Base-by-base conservation (phyloP, 2,113 vertebrate genomes). In the Recurvirostra avosetta region DNA sequence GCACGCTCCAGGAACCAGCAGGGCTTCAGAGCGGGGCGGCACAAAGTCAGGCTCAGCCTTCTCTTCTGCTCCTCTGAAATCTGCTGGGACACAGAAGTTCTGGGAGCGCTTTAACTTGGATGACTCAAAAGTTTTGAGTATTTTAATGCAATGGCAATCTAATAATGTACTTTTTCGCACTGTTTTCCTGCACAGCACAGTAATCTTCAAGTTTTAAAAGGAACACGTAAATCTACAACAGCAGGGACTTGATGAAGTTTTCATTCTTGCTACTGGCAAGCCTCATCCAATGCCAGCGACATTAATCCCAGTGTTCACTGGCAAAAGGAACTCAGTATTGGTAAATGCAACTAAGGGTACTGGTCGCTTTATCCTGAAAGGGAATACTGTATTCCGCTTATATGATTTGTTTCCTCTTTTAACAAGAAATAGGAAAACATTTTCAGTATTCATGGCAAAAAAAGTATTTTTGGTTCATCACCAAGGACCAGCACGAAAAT, bases 121-220 rank as follows among this genome's bases (percentile, higher is more conserved):
- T 38, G 34, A 47, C 41, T 81, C 61, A 15, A 50, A 32, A 12
- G 63, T 56, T 61, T 26, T 12, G 32, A 63, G 27, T 9, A 36
- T n/a, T 79, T 49, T 71, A 84, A 79, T 0, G 0, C 56, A 59
- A 30, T 0, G 0, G 40, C 62, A 56, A 40, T 15, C 34, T 26
- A n/a, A 53, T 34, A 63, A 83, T 23, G 36, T 15, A 3, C 22
- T 68, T 91, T 67, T 75, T 68, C 73, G 56, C 38, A 21, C 14
- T 14, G 15, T 26, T 87, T 50, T n/a, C 65, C 59, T 89, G 63
- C 32, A 49, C 3, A 21, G 77, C 70, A 62, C 40, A 45, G 38
- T 34, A 43, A 29, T 58, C 72, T 75, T 66, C 40, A 58, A 20
- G 45, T 53, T 89, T 73, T 75, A 50, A 73, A 91, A 61, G 68